Base-by-base conservation (phyloP, 2,888 invertebrate genomes). In the Piscicola geometra region DNA sequence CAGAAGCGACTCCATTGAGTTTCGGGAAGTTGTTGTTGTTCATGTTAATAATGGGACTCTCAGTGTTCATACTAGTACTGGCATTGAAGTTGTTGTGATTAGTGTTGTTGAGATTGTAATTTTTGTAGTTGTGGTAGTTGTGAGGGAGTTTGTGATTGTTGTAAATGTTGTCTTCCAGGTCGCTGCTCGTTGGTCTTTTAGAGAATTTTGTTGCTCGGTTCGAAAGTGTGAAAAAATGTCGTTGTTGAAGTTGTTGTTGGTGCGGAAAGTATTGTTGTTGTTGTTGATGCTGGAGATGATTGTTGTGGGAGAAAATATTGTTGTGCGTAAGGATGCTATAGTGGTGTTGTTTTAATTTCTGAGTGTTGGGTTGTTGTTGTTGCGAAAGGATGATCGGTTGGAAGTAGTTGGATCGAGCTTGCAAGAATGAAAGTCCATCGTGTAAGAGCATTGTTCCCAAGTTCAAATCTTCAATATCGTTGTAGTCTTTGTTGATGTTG, bases 161-260 rank as follows among this genome's bases (percentile, higher is more conserved):
- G 41, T 41, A 41, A 41, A 41, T 41, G 41, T 41, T 41, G 56
- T 71, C 71, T 2, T 71, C 71, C n/a, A 71, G 32, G 73, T 64
- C 60, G 28, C 73, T 73, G 64, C 73, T 73, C n/a, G 50, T 71
- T 21, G 56, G 71, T 21, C 70, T 33, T 50, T 30, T 52, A 28
- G 32, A 18, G 9, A 35, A 64, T 33, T 1, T 32, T 21, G 73
- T 32, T 50, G 73, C 32, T 36, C 64, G 30, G 73, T 73, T 73
- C 21, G 73, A 73, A 32, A 73, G 32, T 1, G 73, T 73, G 64
- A 33, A 73, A 33, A 73, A 73, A 1, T 32, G 18, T 21, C 73
- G 73, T 28, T 32, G 28, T 47, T 32, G 28, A 36, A 9, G 70
- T 60, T 30, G 73, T 56, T 25, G 5, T 60, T 3, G 15, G 12